phyloP scores from a whole-genome alignment of 2,113 vertebrate species.

The Natator depressus region DNA sequence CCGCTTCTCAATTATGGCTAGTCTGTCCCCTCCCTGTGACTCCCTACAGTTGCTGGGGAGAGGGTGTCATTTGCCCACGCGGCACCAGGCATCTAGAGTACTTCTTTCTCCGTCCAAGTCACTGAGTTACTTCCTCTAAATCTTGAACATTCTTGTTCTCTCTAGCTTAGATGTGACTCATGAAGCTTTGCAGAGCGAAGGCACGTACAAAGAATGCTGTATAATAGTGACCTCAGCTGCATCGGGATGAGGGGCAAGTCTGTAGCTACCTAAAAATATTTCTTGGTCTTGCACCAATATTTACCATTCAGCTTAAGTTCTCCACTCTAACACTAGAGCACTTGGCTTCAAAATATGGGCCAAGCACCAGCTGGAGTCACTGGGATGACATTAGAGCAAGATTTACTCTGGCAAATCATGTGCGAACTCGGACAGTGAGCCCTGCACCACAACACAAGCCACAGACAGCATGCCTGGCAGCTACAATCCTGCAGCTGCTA shows the following conservation, averaged over 20 bases:
- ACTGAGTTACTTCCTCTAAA: background rate
- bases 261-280: background rate
- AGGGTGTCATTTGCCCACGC: background rate
- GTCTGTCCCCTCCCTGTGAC: background rate
- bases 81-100: background rate
- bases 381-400: constrained; percentile 40
- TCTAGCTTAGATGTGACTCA: background rate
- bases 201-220: background rate
- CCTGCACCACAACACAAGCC: background rate
- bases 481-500: constrained; percentile 25
- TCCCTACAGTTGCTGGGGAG: background rate
- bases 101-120: background rate
- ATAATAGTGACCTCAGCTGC: background rate
- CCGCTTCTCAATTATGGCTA: background rate
- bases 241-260: background rate
- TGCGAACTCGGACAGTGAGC: constrained; percentile 19
- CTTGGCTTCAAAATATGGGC: background rate
- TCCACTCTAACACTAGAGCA: constrained; percentile 19
- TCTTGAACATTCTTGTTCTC: background rate
- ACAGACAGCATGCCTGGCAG: background rate
- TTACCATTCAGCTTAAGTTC: background rate
- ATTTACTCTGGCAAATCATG: constrained; percentile 50
- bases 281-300: background rate
- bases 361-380: constrained; percentile 10
- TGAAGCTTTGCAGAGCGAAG: background rate